Evolutionary conservation across 2,797 vertebrate species (phyloP).

Genomic region (Adelosebastes latens): DNA sequence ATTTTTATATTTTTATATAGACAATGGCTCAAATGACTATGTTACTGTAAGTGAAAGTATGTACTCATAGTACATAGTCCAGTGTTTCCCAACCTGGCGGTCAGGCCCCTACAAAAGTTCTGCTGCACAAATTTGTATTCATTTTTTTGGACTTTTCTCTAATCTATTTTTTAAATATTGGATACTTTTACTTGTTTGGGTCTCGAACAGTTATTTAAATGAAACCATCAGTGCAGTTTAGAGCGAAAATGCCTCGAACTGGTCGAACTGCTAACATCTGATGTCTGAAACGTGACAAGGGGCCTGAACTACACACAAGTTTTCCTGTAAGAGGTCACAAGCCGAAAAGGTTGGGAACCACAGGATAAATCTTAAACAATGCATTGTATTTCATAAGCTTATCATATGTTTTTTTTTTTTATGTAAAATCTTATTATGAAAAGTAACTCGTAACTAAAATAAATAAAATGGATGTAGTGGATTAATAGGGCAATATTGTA

Average conservation of each 20-base stretch:
- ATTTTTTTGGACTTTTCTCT: neutral
- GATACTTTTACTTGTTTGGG: neutral
- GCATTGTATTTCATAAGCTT: neutral
- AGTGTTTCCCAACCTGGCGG: neutral
- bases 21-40: neutral
- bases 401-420: neutral
- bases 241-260: neutral
- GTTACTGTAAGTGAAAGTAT: neutral
- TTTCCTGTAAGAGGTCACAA: neutral
- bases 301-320: neutral
- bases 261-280: neutral
- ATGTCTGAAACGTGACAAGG: neutral
- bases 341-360: neutral
- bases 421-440: neutral
- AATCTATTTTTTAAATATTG: neutral
- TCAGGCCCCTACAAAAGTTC: neutral
- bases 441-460: neutral
- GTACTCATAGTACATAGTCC: neutral
- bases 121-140: neutral
- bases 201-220: neutral
- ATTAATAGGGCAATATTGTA: neutral
- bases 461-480: neutral
- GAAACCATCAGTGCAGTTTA: neutral
- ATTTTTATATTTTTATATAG: neutral
- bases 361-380: neutral